Conservation (phyloP, 2,113 vertebrate species). For the Lophotis ruficrista region DNA sequence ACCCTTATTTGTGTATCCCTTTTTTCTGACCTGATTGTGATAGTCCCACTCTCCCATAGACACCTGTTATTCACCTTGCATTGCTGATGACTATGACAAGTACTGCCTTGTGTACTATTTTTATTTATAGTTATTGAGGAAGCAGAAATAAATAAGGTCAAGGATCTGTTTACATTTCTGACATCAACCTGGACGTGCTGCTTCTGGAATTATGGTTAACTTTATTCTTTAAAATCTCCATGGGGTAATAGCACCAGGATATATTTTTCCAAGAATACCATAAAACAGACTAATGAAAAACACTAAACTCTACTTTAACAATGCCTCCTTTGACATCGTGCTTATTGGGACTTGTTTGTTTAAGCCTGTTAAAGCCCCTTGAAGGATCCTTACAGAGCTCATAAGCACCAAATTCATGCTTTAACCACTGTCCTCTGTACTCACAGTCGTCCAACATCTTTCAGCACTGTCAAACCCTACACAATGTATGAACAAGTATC, state of each 20-base stretch:
- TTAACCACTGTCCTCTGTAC: neutral
- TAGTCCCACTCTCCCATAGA: rapidly evolving
- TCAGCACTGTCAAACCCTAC: neutral
- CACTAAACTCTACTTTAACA: neutral
- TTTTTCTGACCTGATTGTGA: neutral
- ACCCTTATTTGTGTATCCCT: neutral
- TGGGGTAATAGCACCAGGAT: neutral
- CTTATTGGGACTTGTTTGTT: neutral
- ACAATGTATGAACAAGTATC: neutral
- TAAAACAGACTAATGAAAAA: neutral
- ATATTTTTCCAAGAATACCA: neutral
- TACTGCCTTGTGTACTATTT: neutral
- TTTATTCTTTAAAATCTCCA: neutral
- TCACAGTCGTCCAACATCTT: neutral
- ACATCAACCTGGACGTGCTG: neutral
- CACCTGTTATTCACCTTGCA: no score
- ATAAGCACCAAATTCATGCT: neutral
- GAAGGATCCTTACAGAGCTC: neutral
- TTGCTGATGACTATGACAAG: neutral
- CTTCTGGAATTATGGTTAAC: neutral
- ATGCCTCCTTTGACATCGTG: neutral
- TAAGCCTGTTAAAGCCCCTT: neutral
- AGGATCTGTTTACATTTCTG: neutral
- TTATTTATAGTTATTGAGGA: neutral
- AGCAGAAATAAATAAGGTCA: neutral